Percentiles rank a stretch among this genome's conserved stretches.
Evolutionary conservation across 2,888 invertebrate species (phyloP).

Genomic region (Chrysodeixis includens): DNA sequence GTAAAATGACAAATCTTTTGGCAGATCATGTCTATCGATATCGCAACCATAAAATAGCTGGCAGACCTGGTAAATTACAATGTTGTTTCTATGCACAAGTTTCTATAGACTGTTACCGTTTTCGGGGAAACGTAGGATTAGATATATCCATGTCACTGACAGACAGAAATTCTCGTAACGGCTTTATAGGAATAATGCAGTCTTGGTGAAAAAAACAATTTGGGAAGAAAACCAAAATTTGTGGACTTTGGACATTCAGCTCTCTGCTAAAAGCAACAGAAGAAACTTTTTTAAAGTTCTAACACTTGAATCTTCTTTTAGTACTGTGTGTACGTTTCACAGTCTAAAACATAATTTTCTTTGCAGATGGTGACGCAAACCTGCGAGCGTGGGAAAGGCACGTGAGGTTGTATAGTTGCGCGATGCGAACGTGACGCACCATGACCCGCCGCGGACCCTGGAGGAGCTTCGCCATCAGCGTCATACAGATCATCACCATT

Average conservation of each 20-base stretch:
- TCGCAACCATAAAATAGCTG: not conserved
- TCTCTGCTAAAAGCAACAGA: too few species aligned
- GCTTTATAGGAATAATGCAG: not conserved
- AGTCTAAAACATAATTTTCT: constrained; percentile 12
- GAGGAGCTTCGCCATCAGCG: constrained; percentile 88
- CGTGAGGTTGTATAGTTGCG: constrained; percentile 57
- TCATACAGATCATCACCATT: constrained; percentile 90
- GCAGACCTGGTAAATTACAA: not conserved
- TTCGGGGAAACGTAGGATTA: not conserved
- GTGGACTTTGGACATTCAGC: not conserved
- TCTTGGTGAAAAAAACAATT: not conserved
- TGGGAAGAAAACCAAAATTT: not conserved
- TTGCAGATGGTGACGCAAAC: constrained; percentile 62
- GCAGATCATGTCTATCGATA: not conserved
- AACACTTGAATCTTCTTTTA: too few species aligned
- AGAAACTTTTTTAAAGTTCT: not conserved
- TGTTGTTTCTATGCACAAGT: not conserved
- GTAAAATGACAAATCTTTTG: not conserved
- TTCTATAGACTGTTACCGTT: not conserved
- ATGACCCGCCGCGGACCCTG: constrained; percentile 82
- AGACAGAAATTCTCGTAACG: not conserved
- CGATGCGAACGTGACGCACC: constrained; percentile 65
- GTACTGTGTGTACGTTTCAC: not conserved
- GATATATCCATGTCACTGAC: not conserved
- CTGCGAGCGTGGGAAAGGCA: constrained; percentile 20